Conservation (phyloP, 1,140 invertebrate genomes). For the Spodoptera litura region DNA sequence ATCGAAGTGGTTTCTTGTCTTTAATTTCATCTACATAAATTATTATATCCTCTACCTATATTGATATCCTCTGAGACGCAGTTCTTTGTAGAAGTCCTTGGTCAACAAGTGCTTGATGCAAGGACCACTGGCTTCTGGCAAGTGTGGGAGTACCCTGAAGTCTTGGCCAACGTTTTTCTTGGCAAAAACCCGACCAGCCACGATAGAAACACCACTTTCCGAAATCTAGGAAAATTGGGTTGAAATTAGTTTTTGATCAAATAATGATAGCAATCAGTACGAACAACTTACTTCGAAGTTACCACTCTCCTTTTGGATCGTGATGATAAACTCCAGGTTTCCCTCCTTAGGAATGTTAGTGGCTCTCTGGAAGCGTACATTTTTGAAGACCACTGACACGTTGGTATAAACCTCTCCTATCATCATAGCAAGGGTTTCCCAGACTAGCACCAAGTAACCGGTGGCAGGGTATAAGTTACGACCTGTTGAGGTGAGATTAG, state of each 20-base stretch:
- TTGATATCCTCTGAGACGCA: constrained; percentile 96
- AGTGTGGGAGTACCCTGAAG: constrained; percentile 77
- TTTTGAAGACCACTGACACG: constrained; percentile 94
- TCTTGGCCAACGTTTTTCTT: constrained; percentile 82
- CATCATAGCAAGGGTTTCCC: constrained; percentile 95
- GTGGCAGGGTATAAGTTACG: constrained; percentile 96
- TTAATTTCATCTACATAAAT: too few species aligned
- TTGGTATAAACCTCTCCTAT: constrained; percentile 90
- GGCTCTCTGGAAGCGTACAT: constrained; percentile 94
- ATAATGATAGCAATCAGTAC: too few species aligned
- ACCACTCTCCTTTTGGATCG: constrained; percentile 93
- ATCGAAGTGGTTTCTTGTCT: too few species aligned
- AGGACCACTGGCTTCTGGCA: constrained; percentile 80
- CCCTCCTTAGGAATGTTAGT: constrained; percentile 91
- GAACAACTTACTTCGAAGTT: constrained; percentile 90
- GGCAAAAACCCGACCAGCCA: constrained; percentile 89
- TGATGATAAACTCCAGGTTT: constrained; percentile 91
- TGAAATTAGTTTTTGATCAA: too few species aligned
- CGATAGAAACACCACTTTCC: constrained; percentile 91
- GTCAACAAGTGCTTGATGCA: constrained; percentile 84
- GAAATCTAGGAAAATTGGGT: constrained; percentile 85
- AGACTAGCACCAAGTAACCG: constrained; percentile 93
- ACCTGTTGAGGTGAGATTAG: constrained; percentile 76
- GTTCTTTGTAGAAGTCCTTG: constrained; percentile 96
- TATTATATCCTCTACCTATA: constrained; percentile 87